Percentiles rank a stretch among this genome's conserved stretches.
phyloP scores from a whole-genome alignment of 1,140 invertebrate genomes.

The Macrotrachela quadricornifera region DNA sequence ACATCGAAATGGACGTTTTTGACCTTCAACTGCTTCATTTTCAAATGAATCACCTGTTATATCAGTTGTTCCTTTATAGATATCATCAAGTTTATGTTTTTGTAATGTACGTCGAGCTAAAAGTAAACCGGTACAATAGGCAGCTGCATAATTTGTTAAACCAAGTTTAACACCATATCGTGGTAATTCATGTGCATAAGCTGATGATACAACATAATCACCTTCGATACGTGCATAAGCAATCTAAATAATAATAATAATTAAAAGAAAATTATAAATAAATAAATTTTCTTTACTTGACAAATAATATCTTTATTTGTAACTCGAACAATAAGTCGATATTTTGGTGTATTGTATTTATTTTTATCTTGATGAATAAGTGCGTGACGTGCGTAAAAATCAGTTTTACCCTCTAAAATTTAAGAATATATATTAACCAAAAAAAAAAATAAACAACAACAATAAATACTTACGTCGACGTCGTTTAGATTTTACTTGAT shows the following conservation, averaged over 20 bases:
- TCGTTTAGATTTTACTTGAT: conserved; percentile 50
- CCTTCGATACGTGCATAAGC: conserved; percentile 91
- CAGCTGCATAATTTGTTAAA: conserved; percentile 93
- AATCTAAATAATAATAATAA: conserved; percentile 38
- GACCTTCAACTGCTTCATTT: conserved; percentile 69
- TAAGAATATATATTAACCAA: no score
- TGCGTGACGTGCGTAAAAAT: conserved; percentile 91
- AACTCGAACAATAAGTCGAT: conserved; percentile 85
- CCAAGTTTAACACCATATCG: conserved; percentile 48
- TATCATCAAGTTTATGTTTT: conserved; percentile 64
- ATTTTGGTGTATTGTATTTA: conserved; percentile 99
- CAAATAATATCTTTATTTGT: conserved; percentile 94
- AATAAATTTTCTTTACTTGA: conserved; percentile 42
- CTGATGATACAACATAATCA: conserved; percentile 81
- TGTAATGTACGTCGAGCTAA: conserved; percentile 77
- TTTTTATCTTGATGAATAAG: conserved; percentile 96
- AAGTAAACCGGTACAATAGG: conserved; percentile 92
- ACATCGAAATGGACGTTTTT: conserved; percentile 55
- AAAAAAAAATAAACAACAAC: no score
- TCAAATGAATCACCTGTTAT: conserved; percentile 82
- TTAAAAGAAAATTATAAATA: not conserved
- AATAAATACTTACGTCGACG: conserved; percentile 24
- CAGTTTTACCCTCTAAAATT: conserved; percentile 75
- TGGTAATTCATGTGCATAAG: conserved; percentile 89
- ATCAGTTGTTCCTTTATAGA: conserved; percentile 72